A percentile compares a stretch with the other conserved stretches of the same genome.
These are phyloP conservation scores for Branchinecta lindahli DNA, from an alignment of 1,140 invertebrate species.

Conservation along the genomic window DNA sequence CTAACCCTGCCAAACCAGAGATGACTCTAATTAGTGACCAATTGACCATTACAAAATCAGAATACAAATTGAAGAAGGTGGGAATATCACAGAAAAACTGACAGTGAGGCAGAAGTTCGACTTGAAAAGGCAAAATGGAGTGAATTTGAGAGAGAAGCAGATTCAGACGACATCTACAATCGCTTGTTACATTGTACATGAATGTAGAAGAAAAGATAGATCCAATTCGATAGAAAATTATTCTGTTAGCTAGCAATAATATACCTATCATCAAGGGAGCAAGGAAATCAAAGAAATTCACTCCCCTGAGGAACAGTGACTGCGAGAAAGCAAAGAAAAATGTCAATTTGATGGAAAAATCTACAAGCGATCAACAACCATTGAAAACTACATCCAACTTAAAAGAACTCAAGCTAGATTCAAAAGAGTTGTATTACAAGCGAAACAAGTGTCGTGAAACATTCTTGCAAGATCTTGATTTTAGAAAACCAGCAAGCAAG, in stretches of 20 bases:
- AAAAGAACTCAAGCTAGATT: not conserved
- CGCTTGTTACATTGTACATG: not conserved
- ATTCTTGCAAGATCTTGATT: too few species aligned
- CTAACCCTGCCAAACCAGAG: too few species aligned
- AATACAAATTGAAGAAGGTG: not conserved
- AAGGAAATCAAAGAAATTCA: constrained; percentile 4
- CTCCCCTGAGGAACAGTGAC: not conserved
- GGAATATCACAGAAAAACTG: not conserved
- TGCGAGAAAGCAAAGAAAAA: not conserved
- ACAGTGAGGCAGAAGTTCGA: not conserved
- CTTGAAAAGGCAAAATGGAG: not conserved
- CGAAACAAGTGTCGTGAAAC: not conserved
- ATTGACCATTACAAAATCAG: not conserved
- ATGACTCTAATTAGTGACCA: too few species aligned
- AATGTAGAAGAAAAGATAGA: not conserved
- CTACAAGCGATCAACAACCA: not conserved
- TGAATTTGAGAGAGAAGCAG: not conserved
- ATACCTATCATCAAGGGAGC: not conserved
- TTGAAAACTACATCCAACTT: not conserved
- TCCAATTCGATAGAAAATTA: not conserved
- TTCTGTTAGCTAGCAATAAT: not conserved
- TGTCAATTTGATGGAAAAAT: not conserved
- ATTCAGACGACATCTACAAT: not conserved
- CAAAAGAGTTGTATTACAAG: not conserved
- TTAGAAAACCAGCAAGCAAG: not conserved